Evolutionary conservation across 2,797 vertebrate species (phyloP).

Genomic region (Otus scops): DNA sequence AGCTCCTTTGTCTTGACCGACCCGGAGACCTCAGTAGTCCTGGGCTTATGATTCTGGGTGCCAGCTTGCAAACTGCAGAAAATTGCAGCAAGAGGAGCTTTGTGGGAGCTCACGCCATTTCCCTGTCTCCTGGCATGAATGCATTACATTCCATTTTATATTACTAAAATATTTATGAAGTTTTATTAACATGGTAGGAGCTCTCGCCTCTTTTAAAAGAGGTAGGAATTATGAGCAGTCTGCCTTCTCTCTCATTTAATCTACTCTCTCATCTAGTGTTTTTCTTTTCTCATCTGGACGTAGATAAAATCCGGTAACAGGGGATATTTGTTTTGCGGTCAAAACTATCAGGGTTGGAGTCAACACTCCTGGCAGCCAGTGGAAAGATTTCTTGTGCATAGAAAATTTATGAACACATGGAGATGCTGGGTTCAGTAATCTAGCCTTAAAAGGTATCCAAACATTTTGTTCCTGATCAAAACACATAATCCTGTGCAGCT

Average conservation of each 20-base stretch:
- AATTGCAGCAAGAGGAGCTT: background rate
- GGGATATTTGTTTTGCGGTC: conserved; percentile 15
- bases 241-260: conserved; percentile 29
- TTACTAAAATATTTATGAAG: conserved; percentile 50
- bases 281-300: conserved; percentile 21
- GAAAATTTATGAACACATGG: conserved; percentile 17
- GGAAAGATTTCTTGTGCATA: background rate
- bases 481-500: background rate
- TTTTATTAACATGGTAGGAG: conserved; percentile 31
- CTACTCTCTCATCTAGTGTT: conserved; percentile 34
- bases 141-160: conserved; percentile 10
- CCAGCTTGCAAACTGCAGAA: background rate
- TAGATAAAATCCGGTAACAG: conserved; percentile 13
- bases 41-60: background rate
- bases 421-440: background rate
- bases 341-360: background rate
- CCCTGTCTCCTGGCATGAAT: background rate
- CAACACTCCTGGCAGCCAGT: background rate
- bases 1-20: background rate
- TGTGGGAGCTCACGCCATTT: background rate
- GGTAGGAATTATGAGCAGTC: background rate
- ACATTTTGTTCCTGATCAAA: conserved; percentile 22
- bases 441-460: conserved; percentile 42
- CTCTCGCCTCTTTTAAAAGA: conserved; percentile 27
- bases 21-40: background rate